These are phyloP conservation scores for Coccyzus lansbergi DNA, from an alignment of 2,797 vertebrate genomes.

Conservation along the genomic window DNA sequence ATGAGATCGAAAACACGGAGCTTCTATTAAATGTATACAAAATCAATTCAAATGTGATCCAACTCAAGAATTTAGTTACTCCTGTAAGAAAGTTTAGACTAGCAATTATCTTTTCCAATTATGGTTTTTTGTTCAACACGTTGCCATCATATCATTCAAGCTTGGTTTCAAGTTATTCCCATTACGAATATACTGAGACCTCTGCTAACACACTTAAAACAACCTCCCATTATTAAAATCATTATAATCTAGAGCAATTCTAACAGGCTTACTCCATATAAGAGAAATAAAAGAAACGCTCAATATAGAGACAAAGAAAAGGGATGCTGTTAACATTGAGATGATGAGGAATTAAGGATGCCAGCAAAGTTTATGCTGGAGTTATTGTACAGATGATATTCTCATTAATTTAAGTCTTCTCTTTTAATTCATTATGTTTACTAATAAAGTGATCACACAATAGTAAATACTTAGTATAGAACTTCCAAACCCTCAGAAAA, in stretches of 20 bases:
- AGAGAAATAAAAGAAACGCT: background rate
- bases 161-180: background rate
- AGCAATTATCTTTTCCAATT: background rate
- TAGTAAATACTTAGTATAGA: background rate
- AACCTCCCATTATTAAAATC: background rate
- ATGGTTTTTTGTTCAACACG: background rate
- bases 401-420: background rate
- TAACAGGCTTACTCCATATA: background rate
- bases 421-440: background rate
- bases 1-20: accelerated
- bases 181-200: background rate
- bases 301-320: background rate
- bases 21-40: background rate
- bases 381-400: background rate
- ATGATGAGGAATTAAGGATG: background rate
- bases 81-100: background rate
- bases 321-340: background rate
- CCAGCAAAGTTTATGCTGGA: background rate
- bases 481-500: background rate
- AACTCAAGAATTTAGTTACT: background rate
- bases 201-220: background rate
- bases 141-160: background rate
- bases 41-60: background rate
- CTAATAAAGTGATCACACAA: background rate
- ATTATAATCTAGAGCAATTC: background rate